phyloP scores from a whole-genome alignment of 2,888 invertebrate species.

The Drosophila cognata region DNA sequence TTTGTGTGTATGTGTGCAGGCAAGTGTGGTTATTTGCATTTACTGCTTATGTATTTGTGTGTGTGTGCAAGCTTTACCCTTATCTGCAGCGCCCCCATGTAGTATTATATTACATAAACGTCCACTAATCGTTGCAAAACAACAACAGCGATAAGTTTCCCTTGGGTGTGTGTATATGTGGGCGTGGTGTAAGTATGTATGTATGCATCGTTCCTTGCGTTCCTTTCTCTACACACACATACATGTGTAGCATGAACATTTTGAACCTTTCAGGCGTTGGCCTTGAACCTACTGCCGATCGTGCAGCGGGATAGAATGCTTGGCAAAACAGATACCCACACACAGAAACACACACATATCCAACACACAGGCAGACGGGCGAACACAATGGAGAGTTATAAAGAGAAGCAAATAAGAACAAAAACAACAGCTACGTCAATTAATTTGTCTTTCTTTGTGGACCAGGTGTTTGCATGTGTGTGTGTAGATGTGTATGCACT shows the following conservation, averaged over 20 bases:
- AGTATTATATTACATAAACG: conserved; percentile 71
- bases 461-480: conserved; percentile 11
- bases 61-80: conserved; percentile 22
- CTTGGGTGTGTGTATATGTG: conserved; percentile 27
- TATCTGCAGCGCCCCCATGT: conserved; percentile 47
- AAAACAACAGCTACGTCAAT: conserved; percentile 43
- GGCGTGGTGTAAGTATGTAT: conserved; percentile 27
- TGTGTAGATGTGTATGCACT: background rate
- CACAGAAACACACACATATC: conserved; percentile 8
- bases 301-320: conserved; percentile 26
- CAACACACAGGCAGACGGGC: conserved; percentile 5
- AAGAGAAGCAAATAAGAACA: conserved; percentile 30
- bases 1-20: background rate
- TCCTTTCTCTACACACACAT: conserved; percentile 16
- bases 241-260: conserved; percentile 40
- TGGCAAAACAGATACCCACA: conserved; percentile 37
- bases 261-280: conserved; percentile 74
- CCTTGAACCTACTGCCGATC: conserved; percentile 75
- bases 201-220: conserved; percentile 24
- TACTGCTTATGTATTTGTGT: background rate
- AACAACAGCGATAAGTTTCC: conserved; percentile 55
- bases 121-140: conserved; percentile 33
- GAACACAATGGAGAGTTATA: conserved; percentile 57
- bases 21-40: background rate
- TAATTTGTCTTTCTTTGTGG: conserved; percentile 47